These are phyloP conservation scores for Coregonus ussuriensis DNA, from an alignment of 2,797 vertebrate species.

Conservation along the genomic window DNA sequence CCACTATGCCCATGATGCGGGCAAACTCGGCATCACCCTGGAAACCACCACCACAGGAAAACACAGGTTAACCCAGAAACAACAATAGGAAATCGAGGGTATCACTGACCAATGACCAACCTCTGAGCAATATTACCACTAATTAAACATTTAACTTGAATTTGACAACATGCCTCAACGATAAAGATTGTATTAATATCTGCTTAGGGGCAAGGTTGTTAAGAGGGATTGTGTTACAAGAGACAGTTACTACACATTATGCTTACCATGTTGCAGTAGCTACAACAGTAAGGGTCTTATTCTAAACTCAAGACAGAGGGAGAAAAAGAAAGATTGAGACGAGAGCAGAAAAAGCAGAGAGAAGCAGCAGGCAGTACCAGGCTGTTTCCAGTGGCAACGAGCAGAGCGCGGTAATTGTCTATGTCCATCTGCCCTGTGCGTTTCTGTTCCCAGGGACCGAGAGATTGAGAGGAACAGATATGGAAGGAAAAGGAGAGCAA, in stretches of 20 bases:
- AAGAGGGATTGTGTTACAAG: neutral
- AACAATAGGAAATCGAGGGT: neutral
- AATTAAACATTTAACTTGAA: neutral
- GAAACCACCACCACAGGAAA: conserved; percentile 13
- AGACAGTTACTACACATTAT: neutral
- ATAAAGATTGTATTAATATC: neutral
- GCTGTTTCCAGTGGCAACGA: conserved; percentile 93
- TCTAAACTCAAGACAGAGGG: neutral
- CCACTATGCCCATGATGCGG: conserved; percentile 93
- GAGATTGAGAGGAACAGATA: conserved; percentile 13
- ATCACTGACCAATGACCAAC: neutral
- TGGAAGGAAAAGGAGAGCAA: conserved; percentile 19
- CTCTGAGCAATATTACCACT: neutral
- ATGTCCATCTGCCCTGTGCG: conserved; percentile 87
- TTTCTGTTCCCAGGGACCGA: conserved; percentile 79
- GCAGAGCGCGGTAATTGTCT: conserved; percentile 91
- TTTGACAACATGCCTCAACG: neutral
- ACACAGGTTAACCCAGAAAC: conserved; percentile 63
- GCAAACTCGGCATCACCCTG: conserved; percentile 89
- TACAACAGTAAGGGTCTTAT: neutral
- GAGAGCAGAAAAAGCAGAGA: neutral
- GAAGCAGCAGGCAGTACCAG: conserved; percentile 79
- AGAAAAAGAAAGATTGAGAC: neutral
- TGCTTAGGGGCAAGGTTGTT: neutral
- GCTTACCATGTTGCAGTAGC: neutral